Evolutionary conservation across 92 coral and sea anemone genomes (phyloP).

Genomic region (Muricea muricata): DNA sequence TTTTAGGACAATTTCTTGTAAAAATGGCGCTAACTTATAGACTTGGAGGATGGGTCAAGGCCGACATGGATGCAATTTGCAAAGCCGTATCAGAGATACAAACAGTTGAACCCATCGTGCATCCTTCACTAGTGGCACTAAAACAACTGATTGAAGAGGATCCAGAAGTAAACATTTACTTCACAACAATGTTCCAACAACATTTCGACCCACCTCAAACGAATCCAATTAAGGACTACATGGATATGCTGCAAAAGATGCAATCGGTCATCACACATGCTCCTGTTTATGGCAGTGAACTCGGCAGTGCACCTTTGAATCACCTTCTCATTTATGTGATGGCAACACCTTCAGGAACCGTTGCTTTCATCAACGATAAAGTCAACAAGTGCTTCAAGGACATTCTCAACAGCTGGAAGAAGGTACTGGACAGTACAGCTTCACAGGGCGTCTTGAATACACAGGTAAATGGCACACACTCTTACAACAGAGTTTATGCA

Average conservation of each 20-base stretch:
- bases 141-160: background rate
- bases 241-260: background rate
- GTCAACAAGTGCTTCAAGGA: constrained; percentile 1
- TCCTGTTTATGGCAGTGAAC: background rate
- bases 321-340: background rate
- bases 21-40: background rate
- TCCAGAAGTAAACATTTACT: background rate
- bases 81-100: background rate
- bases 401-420: background rate
- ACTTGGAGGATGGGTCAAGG: background rate
- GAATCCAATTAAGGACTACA: background rate
- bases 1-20: background rate
- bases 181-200: background rate
- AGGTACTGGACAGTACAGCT: background rate
- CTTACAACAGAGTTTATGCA: no score
- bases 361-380: background rate
- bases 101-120: background rate
- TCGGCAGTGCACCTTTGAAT: background rate
- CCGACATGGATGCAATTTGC: background rate
- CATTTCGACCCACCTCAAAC: background rate
- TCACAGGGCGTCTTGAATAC: background rate
- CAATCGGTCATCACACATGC: background rate
- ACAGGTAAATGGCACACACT: background rate
- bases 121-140: background rate
- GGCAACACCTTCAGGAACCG: background rate